Evolutionary conservation across 2,888 invertebrate species (phyloP).

Genomic region (Conus canariensis): DNA sequence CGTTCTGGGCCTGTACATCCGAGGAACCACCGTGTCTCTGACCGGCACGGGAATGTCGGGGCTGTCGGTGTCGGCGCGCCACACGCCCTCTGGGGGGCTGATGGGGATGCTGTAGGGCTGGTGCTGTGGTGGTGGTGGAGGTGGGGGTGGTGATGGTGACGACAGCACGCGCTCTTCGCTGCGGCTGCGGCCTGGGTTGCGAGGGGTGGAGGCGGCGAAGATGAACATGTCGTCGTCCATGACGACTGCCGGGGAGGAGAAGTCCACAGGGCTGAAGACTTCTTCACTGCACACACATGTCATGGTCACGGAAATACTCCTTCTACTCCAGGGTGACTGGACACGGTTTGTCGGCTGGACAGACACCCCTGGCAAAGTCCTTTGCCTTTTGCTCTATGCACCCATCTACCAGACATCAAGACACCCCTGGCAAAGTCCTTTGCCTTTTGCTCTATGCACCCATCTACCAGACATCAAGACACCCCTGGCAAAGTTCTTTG

Average conservation of each 20-base stretch:
- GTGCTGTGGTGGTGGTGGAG: neutral
- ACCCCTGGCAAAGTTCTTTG: too few relatives aligned
- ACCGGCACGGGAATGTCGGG: neutral
- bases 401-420: too few relatives aligned
- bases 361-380: too few relatives aligned
- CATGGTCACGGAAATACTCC: neutral
- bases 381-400: too few relatives aligned
- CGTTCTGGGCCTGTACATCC: conserved; percentile 31
- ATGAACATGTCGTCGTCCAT: conserved; percentile 33
- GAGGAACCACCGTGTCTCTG: neutral
- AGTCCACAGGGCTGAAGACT: conserved; percentile 45
- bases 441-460: too few relatives aligned
- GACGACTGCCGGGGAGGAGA: conserved; percentile 38
- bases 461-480: too few relatives aligned
- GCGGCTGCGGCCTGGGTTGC: conserved; percentile 36
- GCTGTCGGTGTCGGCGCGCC: neutral
- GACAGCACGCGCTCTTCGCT: conserved; percentile 41
- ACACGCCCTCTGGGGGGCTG: neutral
- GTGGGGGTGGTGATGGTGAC: neutral
- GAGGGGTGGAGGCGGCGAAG: conserved; percentile 49
- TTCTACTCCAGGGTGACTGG: neutral
- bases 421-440: too few relatives aligned
- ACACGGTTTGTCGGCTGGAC: too few relatives aligned
- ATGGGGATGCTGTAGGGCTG: conserved; percentile 16
- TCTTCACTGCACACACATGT: conserved; percentile 41